A percentile compares a stretch with the other conserved stretches of the same genome.
phyloP scores from a whole-genome alignment of 2,888 invertebrate genomes.

The Gastrophysa polygoni region DNA sequence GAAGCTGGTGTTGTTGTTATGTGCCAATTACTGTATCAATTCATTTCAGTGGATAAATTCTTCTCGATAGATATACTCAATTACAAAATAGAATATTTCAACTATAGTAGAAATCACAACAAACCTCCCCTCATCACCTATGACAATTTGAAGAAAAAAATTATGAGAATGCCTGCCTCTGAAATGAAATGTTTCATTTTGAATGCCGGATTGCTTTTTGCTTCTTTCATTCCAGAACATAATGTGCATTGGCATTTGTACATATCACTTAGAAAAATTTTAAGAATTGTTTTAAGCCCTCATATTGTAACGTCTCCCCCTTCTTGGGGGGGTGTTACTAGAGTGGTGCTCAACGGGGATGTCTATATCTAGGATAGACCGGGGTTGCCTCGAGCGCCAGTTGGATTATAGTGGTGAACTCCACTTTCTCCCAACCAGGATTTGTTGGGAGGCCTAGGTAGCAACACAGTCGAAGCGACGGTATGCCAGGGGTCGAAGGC shows the following conservation, averaged over 20 bases:
- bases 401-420: no score
- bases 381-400: no score
- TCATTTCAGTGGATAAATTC: constrained; percentile 20
- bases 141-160: background rate
- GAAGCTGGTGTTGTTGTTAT: constrained; percentile 29
- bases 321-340: no score
- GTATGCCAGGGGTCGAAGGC: no score
- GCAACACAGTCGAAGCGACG: no score
- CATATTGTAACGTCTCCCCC: no score
- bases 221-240: constrained; percentile 7
- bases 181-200: constrained; percentile 18
- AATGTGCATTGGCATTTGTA: constrained; percentile 17
- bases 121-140: constrained; percentile 21
- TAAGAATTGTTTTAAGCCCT: background rate
- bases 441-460: no score
- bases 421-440: no score
- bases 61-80: constrained; percentile 27
- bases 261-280: constrained; percentile 14
- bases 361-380: no score
- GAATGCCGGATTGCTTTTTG: constrained; percentile 27
- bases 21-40: constrained; percentile 20
- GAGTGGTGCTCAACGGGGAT: no score
- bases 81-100: constrained; percentile 14
- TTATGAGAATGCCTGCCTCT: constrained; percentile 3
- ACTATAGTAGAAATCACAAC: constrained; percentile 23